Conservation (phyloP, 2,888 invertebrate genomes). For the Thumatha senex region DNA sequence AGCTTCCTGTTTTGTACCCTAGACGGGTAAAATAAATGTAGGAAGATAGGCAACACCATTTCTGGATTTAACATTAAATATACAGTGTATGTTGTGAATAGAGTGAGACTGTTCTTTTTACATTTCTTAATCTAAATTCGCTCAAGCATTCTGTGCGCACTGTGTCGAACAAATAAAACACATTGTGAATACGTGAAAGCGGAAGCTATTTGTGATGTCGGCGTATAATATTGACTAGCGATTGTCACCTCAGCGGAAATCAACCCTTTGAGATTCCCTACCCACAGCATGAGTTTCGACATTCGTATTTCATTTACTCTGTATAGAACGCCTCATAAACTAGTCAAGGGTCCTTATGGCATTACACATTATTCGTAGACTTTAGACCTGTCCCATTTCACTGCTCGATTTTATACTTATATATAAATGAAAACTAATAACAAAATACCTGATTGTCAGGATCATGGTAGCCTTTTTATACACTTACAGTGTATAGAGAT, state of each 20-base stretch:
- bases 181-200: slow-evolving; percentile 19
- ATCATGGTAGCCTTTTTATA: too few species aligned
- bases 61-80: background rate
- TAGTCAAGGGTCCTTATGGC: too few species aligned
- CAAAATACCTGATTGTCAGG: too few species aligned
- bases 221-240: slow-evolving; percentile 75
- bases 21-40: background rate
- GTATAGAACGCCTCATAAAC: too few species aligned
- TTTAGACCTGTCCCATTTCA: too few species aligned
- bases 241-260: slow-evolving; percentile 67
- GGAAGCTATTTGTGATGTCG: slow-evolving; percentile 63
- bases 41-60: background rate
- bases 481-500: too few species aligned
- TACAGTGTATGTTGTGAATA: slow-evolving; percentile 27
- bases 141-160: slow-evolving; percentile 24
- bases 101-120: slow-evolving; percentile 5
- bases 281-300: slow-evolving; percentile 43
- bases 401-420: too few species aligned
- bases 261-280: slow-evolving; percentile 58
- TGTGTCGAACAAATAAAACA: slow-evolving; percentile 17
- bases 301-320: background rate
- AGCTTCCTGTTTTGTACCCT: background rate
- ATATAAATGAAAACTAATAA: too few species aligned
- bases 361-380: too few species aligned
- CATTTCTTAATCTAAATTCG: slow-evolving; percentile 5